Evolutionary conservation across 2,888 invertebrate genomes (phyloP), one percentile per base, ranked within the genome.

Genomic region (Mystacides longicornis): DNA sequence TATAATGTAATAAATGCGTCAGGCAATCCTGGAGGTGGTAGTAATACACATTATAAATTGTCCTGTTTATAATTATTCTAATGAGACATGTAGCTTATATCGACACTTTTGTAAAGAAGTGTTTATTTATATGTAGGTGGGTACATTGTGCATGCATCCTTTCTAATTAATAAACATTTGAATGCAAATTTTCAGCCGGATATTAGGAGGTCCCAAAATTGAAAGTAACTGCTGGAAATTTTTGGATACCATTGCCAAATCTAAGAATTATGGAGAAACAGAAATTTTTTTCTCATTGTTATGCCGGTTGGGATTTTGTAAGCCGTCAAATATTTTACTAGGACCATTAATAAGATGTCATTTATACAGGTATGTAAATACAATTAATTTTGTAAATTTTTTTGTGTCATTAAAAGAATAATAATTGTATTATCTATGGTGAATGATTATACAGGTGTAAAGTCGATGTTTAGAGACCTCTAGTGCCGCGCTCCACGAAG

Each of bases 291-390:
- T 84, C 53, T 67, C 79, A 1, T 64, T 80, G 49, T 67, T 87
- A 0, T 65, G 70, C 1, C 58, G 71, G 1, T 66, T 74, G 20
- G 72, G 78, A 1, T 85, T 80, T 62, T 86, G 85, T 64, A 69
- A 72, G 52, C 69, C 79, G 0, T 74, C 68, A 21, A 85, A 83
- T 65, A 68, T 74, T 0, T 63, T 84, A 19, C 70, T 87, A 4
- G 85, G 84, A 0, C 82, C 85, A 0, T 65, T 86, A 9, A 68
- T 87, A 11, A 70, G 80, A n/a, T 78, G 75, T 53, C 77, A 81
- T 67, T 65, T 87, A 50, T 74, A 78, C 19, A 76, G 72, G 74
- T 81, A 42, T 51, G 37, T 57, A 43, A 5, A 16, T 18, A 14
- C 16, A 11, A 14, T 43, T 31, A 31, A 9, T 31, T 9, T 31